Conservation (phyloP, 1,140 invertebrate genomes). For the Drosophila albomicans region DNA sequence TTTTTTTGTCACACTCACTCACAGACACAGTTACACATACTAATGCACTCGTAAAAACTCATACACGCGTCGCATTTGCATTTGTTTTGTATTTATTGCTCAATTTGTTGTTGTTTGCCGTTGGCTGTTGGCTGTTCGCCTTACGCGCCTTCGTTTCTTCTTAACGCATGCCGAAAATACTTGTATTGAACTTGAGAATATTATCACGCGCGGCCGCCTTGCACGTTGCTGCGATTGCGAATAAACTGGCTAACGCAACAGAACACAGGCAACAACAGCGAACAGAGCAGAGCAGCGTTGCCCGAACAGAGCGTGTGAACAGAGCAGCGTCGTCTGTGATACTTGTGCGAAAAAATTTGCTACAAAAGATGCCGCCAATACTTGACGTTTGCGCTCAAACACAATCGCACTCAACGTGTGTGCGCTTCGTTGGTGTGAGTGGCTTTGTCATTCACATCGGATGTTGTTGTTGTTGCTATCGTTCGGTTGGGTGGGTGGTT, state of each 20-base stretch:
- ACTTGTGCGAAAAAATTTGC: constrained; percentile 70
- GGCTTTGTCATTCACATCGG: background rate
- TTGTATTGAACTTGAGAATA: constrained; percentile 40
- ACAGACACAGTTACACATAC: constrained; percentile 30
- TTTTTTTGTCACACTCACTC: constrained; percentile 32
- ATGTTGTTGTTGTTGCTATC: background rate
- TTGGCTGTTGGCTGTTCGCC: background rate
- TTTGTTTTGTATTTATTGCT: constrained; percentile 42
- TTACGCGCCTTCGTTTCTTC: constrained; percentile 17
- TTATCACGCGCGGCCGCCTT: constrained; percentile 38
- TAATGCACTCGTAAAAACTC: constrained; percentile 1
- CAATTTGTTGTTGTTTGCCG: constrained; percentile 21
- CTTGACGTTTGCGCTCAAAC: constrained; percentile 43
- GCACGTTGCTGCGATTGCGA: constrained; percentile 33
- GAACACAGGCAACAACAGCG: background rate
- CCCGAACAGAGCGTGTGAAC: constrained; percentile 59
- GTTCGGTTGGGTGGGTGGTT: constrained; percentile 1
- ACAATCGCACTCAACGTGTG: constrained; percentile 48
- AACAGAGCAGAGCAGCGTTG: background rate
- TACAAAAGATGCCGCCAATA: constrained; percentile 68
- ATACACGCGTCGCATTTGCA: constrained; percentile 18
- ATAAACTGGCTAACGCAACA: constrained; percentile 20
- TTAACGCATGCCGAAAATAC: constrained; percentile 27
- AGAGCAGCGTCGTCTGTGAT: constrained; percentile 66
- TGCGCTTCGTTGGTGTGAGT: constrained; percentile 13